phyloP scores from a whole-genome alignment of 1,140 invertebrate genomes.

The Anastrepha ludens region DNA sequence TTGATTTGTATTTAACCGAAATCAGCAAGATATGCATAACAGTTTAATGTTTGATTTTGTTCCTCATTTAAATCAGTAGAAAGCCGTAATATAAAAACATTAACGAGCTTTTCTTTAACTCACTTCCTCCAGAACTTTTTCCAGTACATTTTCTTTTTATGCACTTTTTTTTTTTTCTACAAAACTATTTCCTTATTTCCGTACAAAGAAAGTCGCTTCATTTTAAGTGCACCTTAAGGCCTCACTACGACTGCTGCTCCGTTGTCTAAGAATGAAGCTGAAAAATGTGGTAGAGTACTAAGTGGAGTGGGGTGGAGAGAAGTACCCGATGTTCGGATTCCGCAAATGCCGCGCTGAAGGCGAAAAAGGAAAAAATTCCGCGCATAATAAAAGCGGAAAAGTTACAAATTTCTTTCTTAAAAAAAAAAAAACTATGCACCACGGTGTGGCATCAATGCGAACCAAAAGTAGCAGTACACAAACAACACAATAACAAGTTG shows the following conservation, averaged over 20 bases:
- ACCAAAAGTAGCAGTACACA: neutral
- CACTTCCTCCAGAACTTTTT: neutral
- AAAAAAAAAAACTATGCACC: neutral
- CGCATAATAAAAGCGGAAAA: constrained; percentile 11
- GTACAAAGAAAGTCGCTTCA: constrained; percentile 38
- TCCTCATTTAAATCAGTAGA: too few relatives aligned
- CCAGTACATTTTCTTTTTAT: neutral
- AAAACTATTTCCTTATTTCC: constrained; percentile 27
- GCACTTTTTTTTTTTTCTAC: neutral
- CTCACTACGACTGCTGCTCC: neutral
- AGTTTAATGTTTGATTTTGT: too few relatives aligned
- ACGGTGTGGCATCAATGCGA: constrained; percentile 18
- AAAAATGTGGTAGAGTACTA: neutral
- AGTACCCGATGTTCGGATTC: neutral
- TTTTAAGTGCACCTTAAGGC: constrained; percentile 21
- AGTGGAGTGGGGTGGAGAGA: neutral
- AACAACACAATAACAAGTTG: neutral
- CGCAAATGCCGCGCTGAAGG: neutral
- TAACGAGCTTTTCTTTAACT: neutral
- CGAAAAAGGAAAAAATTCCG: neutral
- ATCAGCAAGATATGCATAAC: too few relatives aligned
- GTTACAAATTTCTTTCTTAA: constrained; percentile 25
- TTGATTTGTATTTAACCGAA: too few relatives aligned
- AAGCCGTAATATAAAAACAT: too few relatives aligned
- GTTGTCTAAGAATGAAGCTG: neutral